Percentiles rank a stretch among this genome's conserved stretches.
Evolutionary conservation across 2,113 vertebrate genomes (phyloP).

Genomic region (Coryphaenoides rupestris): DNA sequence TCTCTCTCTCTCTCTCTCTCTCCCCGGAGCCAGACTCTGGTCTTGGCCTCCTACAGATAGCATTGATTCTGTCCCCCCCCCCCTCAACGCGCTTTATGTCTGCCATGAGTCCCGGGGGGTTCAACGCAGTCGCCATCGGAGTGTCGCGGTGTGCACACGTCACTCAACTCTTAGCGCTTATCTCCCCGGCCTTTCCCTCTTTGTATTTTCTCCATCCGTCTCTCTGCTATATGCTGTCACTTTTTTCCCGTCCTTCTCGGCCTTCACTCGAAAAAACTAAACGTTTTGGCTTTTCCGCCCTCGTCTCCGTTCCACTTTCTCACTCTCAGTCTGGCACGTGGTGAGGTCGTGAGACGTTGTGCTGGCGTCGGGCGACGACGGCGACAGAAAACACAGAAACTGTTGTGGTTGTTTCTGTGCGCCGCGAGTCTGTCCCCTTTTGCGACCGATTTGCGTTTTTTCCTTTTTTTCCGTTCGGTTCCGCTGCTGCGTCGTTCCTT

Average conservation of each 20-base stretch:
- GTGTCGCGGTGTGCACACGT: conserved; percentile 21
- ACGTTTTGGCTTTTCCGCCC: not conserved
- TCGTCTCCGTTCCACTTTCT: not conserved
- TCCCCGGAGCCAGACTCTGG: conserved; percentile 32
- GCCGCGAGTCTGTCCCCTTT: not conserved
- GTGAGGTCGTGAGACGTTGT: not conserved
- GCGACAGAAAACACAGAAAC: not conserved
- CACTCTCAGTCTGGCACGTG: too few relatives aligned
- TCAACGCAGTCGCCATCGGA: conserved; percentile 40
- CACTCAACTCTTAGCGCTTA: conserved; percentile 27
- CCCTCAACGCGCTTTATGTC: conserved; percentile 45
- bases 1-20: too few relatives aligned
- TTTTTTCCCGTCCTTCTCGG: not conserved
- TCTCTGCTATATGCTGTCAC: not conserved
- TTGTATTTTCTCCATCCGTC: conserved; percentile 4
- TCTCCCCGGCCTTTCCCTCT: not conserved
- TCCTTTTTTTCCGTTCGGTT: too few relatives aligned
- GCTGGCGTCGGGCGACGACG: not conserved
- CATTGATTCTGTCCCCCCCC: conserved; percentile 46
- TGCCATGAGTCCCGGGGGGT: conserved; percentile 51
- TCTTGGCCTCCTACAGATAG: conserved; percentile 33
- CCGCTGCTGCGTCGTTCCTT: too few relatives aligned
- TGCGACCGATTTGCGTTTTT: too few relatives aligned
- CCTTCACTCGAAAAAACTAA: not conserved
- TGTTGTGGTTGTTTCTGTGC: conserved; percentile 20